A percentile compares a stretch with the other conserved stretches of the same genome.
Evolutionary conservation across 2,113 vertebrate genomes (phyloP).

Genomic region (Mellivora capensis): DNA sequence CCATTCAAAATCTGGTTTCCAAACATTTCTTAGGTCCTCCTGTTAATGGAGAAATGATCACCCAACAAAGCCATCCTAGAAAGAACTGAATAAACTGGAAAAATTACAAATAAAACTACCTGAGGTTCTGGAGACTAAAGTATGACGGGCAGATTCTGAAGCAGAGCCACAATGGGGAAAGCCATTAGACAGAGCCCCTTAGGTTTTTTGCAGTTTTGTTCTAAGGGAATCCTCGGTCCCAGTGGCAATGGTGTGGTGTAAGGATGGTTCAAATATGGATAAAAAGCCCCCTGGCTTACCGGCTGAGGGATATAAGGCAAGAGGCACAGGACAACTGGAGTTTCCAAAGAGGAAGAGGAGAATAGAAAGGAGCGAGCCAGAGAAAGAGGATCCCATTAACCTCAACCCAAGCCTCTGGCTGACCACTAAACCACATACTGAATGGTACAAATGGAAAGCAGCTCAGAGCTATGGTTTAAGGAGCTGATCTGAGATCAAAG

Average conservation of each 20-base stretch:
- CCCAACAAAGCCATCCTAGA: neutral
- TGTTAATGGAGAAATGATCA: neutral
- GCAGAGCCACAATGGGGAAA: neutral
- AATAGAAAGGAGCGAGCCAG: neutral
- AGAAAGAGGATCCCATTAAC: neutral
- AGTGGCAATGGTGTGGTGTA: rapidly evolving
- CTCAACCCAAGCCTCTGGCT: neutral
- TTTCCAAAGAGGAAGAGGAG: neutral
- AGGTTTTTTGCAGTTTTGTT: neutral
- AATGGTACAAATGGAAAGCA: neutral
- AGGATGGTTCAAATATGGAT: neutral
- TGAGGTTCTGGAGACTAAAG: neutral
- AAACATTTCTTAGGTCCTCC: neutral
- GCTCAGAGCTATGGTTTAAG: neutral
- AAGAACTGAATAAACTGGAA: neutral
- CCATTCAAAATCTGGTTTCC: neutral
- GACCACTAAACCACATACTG: neutral
- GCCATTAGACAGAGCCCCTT: neutral
- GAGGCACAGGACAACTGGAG: neutral
- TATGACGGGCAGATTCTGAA: neutral
- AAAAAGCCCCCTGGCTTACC: neutral
- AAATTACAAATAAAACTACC: neutral
- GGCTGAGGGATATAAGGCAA: neutral
- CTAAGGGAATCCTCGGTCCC: neutral
- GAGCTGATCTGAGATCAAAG: neutral